Conservation (phyloP, 2,888 invertebrate species). For the Thymelicus sylvestris region DNA sequence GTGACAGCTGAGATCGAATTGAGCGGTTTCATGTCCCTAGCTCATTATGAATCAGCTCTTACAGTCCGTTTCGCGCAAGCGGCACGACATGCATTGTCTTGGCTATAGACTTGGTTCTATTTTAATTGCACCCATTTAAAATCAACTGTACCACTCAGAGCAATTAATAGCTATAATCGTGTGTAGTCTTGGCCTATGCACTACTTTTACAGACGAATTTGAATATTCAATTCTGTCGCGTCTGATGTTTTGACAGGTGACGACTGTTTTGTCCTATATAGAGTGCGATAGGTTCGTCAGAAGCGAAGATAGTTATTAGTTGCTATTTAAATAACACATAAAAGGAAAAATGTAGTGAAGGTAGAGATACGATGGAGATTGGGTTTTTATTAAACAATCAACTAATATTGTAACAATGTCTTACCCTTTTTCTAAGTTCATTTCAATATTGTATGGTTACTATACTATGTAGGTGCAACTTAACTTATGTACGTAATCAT, state of each 20-base stretch:
- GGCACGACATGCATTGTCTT: conserved; percentile 66
- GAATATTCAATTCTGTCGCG: conserved; percentile 28
- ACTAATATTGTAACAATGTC: no score
- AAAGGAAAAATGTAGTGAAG: no score
- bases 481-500: no score
- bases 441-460: no score
- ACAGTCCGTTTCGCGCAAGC: conserved; percentile 69
- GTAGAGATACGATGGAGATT: no score
- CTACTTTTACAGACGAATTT: conserved; percentile 35
- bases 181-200: conserved; percentile 28
- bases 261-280: background rate
- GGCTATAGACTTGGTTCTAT: conserved; percentile 61
- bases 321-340: no score
- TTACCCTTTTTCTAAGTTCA: no score
- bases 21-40: conserved; percentile 18
- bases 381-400: no score
- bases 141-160: conserved; percentile 63
- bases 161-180: conserved; percentile 43
- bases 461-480: no score
- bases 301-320: no score
- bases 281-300: no score
- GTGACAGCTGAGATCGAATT: conserved; percentile 10
- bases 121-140: conserved; percentile 59
- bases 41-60: conserved; percentile 63
- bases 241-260: background rate